phyloP scores from a whole-genome alignment of 1,140 invertebrate species.

The Zophobas morio region DNA sequence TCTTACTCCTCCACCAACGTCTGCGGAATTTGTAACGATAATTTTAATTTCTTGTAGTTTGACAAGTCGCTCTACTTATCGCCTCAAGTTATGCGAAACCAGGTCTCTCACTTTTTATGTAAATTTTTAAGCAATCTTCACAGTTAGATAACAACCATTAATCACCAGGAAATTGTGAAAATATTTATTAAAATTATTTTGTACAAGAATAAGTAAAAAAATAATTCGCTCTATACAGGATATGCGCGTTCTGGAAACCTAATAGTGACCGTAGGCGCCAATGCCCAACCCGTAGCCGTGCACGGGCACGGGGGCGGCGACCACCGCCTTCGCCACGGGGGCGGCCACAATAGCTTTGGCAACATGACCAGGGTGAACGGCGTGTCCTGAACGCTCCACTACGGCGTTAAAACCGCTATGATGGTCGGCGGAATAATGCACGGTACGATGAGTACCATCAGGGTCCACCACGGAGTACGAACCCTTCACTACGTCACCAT shows the following conservation, averaged over 20 bases:
- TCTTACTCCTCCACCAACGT: conserved; percentile 1
- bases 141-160: conserved; percentile 17
- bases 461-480: conserved; percentile 70
- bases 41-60: conserved; percentile 35
- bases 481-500: conserved; percentile 72
- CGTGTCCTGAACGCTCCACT: conserved; percentile 71
- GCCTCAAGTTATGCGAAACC: conserved; percentile 16
- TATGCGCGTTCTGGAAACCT: not conserved
- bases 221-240: not conserved
- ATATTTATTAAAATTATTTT: conserved; percentile 22
- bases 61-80: conserved; percentile 27
- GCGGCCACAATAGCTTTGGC: conserved; percentile 16
- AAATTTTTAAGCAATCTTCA: conserved; percentile 32
- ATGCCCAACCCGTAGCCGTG: not conserved
- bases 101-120: conserved; percentile 23
- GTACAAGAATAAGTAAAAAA: conserved; percentile 29
- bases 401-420: conserved; percentile 75
- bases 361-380: conserved; percentile 45
- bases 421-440: conserved; percentile 74
- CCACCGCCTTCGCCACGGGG: conserved; percentile 16
- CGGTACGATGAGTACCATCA: conserved; percentile 74
- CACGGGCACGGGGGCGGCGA: conserved; percentile 7
- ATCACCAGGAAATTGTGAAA: conserved; percentile 1
- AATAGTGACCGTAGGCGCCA: conserved; percentile 14
- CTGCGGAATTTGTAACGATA: conserved; percentile 22